Evolutionary conservation across 2,113 vertebrate genomes (phyloP).

Genomic region (Campylomormyrus tamandua): DNA sequence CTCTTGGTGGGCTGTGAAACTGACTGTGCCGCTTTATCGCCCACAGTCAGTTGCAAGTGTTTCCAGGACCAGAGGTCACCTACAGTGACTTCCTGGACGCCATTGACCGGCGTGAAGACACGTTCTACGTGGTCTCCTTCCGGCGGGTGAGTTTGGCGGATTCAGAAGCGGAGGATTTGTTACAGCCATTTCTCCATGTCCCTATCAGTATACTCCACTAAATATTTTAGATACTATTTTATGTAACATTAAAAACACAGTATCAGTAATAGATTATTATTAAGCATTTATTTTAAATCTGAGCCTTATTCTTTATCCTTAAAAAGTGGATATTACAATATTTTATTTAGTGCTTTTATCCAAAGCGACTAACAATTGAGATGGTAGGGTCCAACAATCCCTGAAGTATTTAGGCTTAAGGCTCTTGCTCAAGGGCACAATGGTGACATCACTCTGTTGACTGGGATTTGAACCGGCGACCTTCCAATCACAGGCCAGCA

Average conservation of each 20-base stretch:
- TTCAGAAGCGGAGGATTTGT: background rate
- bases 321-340: background rate
- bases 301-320: background rate
- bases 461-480: background rate
- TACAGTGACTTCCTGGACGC: constrained; percentile 82
- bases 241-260: background rate
- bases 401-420: too few species aligned
- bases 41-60: constrained; percentile 73
- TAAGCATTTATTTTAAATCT: background rate
- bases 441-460: too few species aligned
- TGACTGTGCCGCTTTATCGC: background rate
- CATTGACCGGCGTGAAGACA: constrained; percentile 81
- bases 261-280: background rate
- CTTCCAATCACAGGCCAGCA: background rate
- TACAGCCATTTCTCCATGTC: background rate
- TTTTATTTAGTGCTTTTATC: background rate
- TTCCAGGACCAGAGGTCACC: constrained; percentile 69
- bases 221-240: background rate
- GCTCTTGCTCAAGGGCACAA: too few species aligned
- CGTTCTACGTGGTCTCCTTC: constrained; percentile 87
- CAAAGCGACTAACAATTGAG: background rate
- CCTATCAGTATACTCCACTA: background rate
- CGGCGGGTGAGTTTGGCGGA: constrained; percentile 61
- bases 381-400: background rate
- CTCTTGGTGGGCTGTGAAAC: background rate